Evolutionary conservation across 2,113 vertebrate species (phyloP), one percentile per base, ranked within the genome.

Genomic region (Shinisaurus crocodilurus): DNA sequence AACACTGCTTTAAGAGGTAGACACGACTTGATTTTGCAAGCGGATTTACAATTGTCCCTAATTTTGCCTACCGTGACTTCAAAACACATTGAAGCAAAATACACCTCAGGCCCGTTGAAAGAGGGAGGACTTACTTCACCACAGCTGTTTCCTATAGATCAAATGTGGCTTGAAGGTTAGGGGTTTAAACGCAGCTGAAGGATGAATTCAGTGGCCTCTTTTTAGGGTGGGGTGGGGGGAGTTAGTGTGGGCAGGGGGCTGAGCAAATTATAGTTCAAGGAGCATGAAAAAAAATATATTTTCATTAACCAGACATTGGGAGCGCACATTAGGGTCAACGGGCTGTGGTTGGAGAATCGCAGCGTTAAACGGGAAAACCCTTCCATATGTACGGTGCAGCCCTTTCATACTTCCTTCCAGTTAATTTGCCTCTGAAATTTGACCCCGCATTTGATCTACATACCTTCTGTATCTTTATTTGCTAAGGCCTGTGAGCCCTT

Each of bases 131-230:
- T 97, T 96, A 96, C 93, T 96, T 93, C 88, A 90, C 96, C 95
- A 92, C 97, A 98, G 96, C 96, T 98, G 97, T 96, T 98, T 97
- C 96, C 95, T 94, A 97, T 97, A 96, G 96, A 97, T 95, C 93
- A 93, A 96, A 85, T 94, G 94, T 94, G 92, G 74, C 96, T 93
- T 88, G 95, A 96, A 97, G 92, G 94, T 91, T 93, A 92, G 93
- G 79, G 89, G 94, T 96, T 96, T 94, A 92, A 90, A 96, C 6
- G 93, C 90, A 94, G 90, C 94, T 91, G 93, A 91, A 94, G 96
- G 96, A 97, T 95, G 94, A 96, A 95, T 95, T 91, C 92, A 15
- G 25, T 9, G 91, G 92, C 92, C 87, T 95, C 93, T 87, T 74
- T 94, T 65, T 15, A 43, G 13, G n/a, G 48, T 13, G n/a, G 77